A percentile compares a stretch with the other conserved stretches of the same genome.
Conservation (phyloP, 2,113 vertebrate species). For the Oxygymnocypris stewartii region DNA sequence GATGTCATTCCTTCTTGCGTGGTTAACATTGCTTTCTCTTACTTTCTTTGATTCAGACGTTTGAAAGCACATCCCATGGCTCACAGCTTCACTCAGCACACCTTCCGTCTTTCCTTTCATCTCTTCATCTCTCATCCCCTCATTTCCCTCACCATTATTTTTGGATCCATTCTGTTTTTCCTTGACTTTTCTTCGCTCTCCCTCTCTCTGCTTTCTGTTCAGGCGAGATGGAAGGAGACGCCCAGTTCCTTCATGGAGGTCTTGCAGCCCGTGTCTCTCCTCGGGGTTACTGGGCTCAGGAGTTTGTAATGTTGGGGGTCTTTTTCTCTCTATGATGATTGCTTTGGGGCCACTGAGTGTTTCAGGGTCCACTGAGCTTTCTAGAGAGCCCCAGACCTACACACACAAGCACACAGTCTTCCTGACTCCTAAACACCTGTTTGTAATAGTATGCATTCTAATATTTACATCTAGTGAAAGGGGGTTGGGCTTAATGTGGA, state of each 20-base stretch:
- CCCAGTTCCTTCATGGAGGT: slow-evolving; percentile 46
- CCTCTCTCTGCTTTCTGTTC: slow-evolving; percentile 1
- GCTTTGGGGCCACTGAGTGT: slow-evolving; percentile 41
- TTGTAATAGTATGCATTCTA: too few relatives aligned
- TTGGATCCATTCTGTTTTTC: not conserved
- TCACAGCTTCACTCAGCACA: slow-evolving; percentile 46
- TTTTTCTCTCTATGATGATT: slow-evolving; percentile 32
- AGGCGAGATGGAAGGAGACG: slow-evolving; percentile 5
- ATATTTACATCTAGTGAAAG: not conserved
- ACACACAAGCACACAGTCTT: not conserved
- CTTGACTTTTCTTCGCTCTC: slow-evolving; percentile 12
- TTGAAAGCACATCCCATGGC: slow-evolving; percentile 29
- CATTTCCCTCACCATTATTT: not conserved
- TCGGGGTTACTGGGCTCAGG: slow-evolving; percentile 40
- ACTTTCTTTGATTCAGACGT: not conserved
- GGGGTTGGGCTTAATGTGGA: not conserved
- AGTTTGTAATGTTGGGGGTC: slow-evolving; percentile 18
- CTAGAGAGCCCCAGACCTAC: not conserved
- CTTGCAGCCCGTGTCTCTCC: slow-evolving; percentile 28
- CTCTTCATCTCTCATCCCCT: not conserved
- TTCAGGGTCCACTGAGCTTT: slow-evolving; percentile 30
- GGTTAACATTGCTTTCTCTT: not conserved
- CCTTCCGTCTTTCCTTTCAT: slow-evolving; percentile 55
- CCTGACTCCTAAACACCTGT: too few relatives aligned
- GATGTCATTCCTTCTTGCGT: not conserved